Base-by-base conservation (phyloP, 1,140 invertebrate genomes). In the Drosophila melanica region DNA sequence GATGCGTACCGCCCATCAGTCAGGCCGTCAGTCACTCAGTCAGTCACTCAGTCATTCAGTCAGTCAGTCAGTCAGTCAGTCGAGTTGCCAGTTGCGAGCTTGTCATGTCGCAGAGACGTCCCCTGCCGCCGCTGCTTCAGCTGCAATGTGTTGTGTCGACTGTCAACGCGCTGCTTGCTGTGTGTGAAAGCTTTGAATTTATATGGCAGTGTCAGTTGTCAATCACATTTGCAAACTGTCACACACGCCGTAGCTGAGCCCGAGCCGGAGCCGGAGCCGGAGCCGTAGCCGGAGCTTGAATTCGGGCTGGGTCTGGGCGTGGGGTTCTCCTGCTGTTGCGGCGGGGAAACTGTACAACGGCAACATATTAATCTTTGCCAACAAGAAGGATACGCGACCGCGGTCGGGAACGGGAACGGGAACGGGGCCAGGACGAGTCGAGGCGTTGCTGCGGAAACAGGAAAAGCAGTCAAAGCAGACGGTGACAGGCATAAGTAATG, bases 191-290 rank as follows among this genome's bases (percentile, higher is more conserved):
- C 82, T 87, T 87, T 87, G 84, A 87, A 87, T 87, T 87, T 87
- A 87, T 87, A 87, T 90, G 85, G 66, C 85, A 82, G 77, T 90
- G 84, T 90, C 80, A 90, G 85, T 84, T 89, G 84, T 89, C 84
- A 89, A 89, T 89, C 84, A 89, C 86, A 89, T 89, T 89, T 89
- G 85, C 85, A 90, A 90, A 80, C 84, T 90, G 84, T 90, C 89
- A 90, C 81, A 90, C 80, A 86, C 71, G 90, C 68, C 30, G 47
- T 39, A 72, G 50, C 48, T 77, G 35, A 47, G 59, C 10, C 10
- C 54, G 33, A 68, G 50, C 35, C 11, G 47, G 23, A 23, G 47
- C n/a, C 4, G 20, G 16, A 16, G 18, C 5, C n/a, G 35, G 14
- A 45, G 55, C 5, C n/a, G 35, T 10, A 45, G 55, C 11, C n/a